A percentile compares a stretch with the other conserved stretches of the same genome.
These are phyloP conservation scores for Sebastes iracundus DNA, from an alignment of 2,797 vertebrate genomes.

Conservation along the genomic window DNA sequence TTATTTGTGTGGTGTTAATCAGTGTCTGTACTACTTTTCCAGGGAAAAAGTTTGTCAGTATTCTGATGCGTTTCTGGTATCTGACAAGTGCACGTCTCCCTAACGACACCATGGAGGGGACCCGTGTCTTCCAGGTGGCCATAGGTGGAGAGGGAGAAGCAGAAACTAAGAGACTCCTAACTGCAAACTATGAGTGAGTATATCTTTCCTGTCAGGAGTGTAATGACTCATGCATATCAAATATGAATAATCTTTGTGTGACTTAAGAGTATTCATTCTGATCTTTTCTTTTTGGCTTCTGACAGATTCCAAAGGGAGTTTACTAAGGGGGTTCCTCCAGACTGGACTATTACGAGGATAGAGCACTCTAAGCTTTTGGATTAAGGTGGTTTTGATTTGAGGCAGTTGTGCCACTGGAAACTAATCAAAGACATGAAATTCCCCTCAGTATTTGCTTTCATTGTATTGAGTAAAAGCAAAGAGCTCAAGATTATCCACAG, in stretches of 20 bases:
- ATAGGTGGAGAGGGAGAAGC: constrained; percentile 78
- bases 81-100: constrained; percentile 87
- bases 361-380: constrained; percentile 92
- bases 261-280: background rate
- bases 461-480: background rate
- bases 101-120: constrained; percentile 83
- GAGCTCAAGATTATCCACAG: background rate
- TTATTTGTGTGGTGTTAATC: background rate
- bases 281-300: background rate
- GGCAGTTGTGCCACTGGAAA: background rate
- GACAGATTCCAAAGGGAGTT: constrained; percentile 95
- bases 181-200: constrained; percentile 94
- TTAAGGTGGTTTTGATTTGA: constrained; percentile 66
- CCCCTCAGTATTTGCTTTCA: background rate
- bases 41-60: constrained; percentile 95
- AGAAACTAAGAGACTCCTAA: constrained; percentile 88
- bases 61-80: constrained; percentile 97
- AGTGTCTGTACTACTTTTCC: constrained; percentile 11
- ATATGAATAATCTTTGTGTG: background rate
- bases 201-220: background rate
- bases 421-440: background rate
- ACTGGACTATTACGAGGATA: constrained; percentile 94
- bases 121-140: constrained; percentile 85
- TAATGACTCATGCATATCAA: too few relatives aligned
- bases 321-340: constrained; percentile 92